phyloP scores from a whole-genome alignment of 2,113 vertebrate genomes.

The Chunga burmeisteri region DNA sequence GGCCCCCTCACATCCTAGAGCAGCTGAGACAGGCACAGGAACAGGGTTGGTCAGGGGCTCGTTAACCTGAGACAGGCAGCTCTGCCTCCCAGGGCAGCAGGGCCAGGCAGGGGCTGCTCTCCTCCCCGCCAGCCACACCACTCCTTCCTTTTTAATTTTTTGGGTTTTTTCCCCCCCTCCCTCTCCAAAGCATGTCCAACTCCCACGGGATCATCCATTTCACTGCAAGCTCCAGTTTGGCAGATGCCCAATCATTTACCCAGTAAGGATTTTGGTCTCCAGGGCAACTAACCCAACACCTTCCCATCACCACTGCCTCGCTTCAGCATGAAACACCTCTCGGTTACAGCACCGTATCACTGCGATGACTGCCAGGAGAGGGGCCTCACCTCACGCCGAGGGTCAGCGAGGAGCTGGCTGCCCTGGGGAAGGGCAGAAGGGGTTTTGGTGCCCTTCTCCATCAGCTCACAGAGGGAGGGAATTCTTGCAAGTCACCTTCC shows the following conservation, averaged over 20 bases:
- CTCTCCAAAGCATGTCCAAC: not conserved
- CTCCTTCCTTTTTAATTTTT: not conserved
- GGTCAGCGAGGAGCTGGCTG: not conserved
- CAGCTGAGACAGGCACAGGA: not conserved
- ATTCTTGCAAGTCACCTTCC: not conserved
- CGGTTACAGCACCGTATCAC: not conserved
- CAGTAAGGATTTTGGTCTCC: not conserved
- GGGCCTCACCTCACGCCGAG: accelerated
- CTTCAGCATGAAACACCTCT: not conserved
- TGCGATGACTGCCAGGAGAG: not conserved
- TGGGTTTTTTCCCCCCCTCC: too few species aligned
- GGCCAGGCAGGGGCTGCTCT: not conserved
- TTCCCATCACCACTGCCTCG: not conserved
- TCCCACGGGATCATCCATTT: not conserved
- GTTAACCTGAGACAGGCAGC: not conserved
- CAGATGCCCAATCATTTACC: not conserved
- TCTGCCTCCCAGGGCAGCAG: not conserved
- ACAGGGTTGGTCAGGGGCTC: not conserved
- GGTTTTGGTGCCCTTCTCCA: not conserved
- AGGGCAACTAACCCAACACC: not conserved
- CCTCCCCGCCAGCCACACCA: not conserved
- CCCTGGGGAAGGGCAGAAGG: not conserved
- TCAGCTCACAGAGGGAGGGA: not conserved
- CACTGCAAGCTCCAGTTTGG: not conserved
- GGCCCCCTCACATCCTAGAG: not conserved